Percentiles rank a stretch among this genome's conserved stretches.
These are phyloP conservation scores for Drosophila niveifrons DNA, from an alignment of 2,888 invertebrate species.

Conservation along the genomic window DNA sequence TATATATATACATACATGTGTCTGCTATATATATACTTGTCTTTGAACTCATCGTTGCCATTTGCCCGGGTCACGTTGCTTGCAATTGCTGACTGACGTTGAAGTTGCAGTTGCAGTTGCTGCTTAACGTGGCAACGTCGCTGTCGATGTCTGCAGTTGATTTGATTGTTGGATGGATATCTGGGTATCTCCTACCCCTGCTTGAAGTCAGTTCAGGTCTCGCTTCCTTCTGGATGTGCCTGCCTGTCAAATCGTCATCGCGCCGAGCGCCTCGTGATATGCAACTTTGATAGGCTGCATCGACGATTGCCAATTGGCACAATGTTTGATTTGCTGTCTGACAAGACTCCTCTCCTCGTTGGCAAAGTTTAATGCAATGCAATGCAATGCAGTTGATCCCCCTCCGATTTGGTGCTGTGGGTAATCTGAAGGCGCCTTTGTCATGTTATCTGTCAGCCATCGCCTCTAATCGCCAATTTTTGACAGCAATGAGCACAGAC, in stretches of 20 bases:
- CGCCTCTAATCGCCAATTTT: constrained; percentile 45
- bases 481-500: constrained; percentile 27
- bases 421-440: constrained; percentile 59
- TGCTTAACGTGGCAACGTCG: constrained; percentile 13
- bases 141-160: constrained; percentile 52
- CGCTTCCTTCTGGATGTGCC: constrained; percentile 38
- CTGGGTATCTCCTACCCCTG: too few species aligned
- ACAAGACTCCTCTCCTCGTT: constrained; percentile 26
- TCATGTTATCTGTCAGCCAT: constrained; percentile 64
- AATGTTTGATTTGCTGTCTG: constrained; percentile 73
- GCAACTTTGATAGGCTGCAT: constrained; percentile 50
- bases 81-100: constrained; percentile 36
- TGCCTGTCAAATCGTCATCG: constrained; percentile 68
- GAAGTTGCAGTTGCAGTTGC: not conserved
- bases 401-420: constrained; percentile 24
- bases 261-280: constrained; percentile 61
- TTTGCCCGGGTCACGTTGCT: constrained; percentile 31
- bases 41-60: constrained; percentile 15
- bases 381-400: not conserved
- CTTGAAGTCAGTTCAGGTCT: not conserved
- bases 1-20: not conserved
- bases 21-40: constrained; percentile 3
- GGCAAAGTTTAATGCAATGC: not conserved
- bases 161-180: constrained; percentile 56
- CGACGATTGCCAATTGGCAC: constrained; percentile 64